phyloP scores from a whole-genome alignment of 2,113 vertebrate species.

The Cygnus buccinator region DNA sequence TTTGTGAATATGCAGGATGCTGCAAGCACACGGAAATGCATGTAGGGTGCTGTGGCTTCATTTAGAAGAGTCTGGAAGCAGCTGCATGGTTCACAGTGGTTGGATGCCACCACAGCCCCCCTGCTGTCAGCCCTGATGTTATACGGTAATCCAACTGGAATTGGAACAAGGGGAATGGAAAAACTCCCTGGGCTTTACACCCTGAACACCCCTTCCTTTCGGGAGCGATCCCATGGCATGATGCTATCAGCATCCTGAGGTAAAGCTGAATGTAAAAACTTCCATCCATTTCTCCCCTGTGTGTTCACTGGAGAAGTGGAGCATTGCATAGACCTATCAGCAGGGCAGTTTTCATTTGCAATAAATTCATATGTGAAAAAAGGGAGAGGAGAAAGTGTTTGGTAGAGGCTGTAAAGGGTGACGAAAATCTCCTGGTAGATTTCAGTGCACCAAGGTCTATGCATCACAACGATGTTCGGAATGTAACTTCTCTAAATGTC shows the following conservation, averaged over 20 bases:
- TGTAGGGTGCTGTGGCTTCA: neutral
- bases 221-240: neutral
- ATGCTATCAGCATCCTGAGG: neutral
- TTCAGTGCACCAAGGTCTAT: neutral
- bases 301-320: neutral
- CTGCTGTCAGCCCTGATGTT: neutral
- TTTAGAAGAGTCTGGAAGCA: neutral
- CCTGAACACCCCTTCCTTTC: neutral
- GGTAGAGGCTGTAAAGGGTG: neutral
- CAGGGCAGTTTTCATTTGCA: neutral
- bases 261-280: neutral
- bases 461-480: neutral
- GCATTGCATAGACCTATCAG: neutral
- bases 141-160: neutral
- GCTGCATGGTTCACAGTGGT: neutral
- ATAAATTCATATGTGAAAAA: neutral
- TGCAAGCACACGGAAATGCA: rapidly evolving
- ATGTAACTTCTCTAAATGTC: conserved; percentile 35
- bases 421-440: neutral
- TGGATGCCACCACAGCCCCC: neutral
- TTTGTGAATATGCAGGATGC: neutral
- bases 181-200: neutral
- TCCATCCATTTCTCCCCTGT: neutral
- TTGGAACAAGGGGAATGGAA: neutral
- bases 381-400: neutral